Evolutionary conservation across 1,140 invertebrate species (phyloP).

Genomic region (Drosophila sturtevanti): DNA sequence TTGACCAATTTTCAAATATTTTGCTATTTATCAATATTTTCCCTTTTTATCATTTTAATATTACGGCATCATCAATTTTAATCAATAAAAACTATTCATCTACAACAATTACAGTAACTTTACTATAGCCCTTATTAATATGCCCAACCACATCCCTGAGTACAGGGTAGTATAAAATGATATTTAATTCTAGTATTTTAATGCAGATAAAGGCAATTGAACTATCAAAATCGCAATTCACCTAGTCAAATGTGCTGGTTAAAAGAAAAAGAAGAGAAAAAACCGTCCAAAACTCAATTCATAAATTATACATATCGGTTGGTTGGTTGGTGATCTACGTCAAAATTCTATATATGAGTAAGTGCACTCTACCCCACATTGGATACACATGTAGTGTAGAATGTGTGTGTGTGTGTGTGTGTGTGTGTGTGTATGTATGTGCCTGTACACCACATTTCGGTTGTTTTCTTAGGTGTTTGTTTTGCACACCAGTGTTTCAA

Average conservation of each 20-base stretch:
- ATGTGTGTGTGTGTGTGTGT: neutral
- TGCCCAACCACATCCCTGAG: neutral
- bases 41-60: too few relatives aligned
- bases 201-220: neutral
- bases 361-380: neutral
- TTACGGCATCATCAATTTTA: too few relatives aligned
- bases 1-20: too few relatives aligned
- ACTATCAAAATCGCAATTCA: neutral
- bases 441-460: slow-evolving; percentile 13
- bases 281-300: neutral
- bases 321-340: neutral
- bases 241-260: neutral
- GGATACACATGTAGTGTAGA: too few relatives aligned
- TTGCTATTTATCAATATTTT: too few relatives aligned
- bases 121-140: neutral
- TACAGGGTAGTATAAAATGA: neutral
- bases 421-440: neutral
- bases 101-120: too few relatives aligned
- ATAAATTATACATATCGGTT: neutral
- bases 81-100: too few relatives aligned
- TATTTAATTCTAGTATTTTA: neutral
- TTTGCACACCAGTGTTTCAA: slow-evolving; percentile 32
- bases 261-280: neutral
- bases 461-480: slow-evolving; percentile 70
- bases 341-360: neutral